Evolutionary conservation across 2,797 vertebrate genomes (phyloP).

Genomic region (Denticeps clupeoides): DNA sequence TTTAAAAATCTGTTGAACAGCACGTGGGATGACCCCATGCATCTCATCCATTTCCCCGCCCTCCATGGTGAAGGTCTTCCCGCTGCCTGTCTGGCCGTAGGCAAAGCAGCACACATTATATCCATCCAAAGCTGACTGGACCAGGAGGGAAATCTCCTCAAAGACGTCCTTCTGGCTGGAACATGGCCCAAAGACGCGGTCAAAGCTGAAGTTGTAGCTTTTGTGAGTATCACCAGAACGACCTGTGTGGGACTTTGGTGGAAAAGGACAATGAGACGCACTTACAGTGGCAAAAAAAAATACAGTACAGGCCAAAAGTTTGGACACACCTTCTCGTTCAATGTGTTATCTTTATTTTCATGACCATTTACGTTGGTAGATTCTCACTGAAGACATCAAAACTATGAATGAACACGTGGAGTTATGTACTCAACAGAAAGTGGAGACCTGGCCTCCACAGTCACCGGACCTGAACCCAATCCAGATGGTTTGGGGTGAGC

Average conservation of each 20-base stretch:
- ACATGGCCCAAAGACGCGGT: constrained; percentile 68
- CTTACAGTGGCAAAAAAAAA: neutral
- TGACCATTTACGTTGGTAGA: too few species aligned
- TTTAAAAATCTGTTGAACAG: constrained; percentile 68
- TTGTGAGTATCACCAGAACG: constrained; percentile 57
- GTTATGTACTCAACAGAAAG: too few species aligned
- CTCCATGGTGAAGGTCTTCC: constrained; percentile 89
- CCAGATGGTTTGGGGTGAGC: too few species aligned
- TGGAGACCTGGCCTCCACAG: too few species aligned
- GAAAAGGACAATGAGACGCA: neutral
- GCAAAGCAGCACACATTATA: constrained; percentile 90
- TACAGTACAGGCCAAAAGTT: too few species aligned
- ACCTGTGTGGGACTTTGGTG: constrained; percentile 63
- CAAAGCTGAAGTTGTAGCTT: constrained; percentile 76
- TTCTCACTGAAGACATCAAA: too few species aligned
- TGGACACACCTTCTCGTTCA: too few species aligned
- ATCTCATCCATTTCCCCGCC: constrained; percentile 49
- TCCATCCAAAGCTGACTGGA: constrained; percentile 80
- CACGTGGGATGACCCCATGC: constrained; percentile 75
- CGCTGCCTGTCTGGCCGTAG: constrained; percentile 83
- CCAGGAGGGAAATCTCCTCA: constrained; percentile 77
- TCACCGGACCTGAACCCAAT: too few species aligned
- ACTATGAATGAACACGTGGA: too few species aligned
- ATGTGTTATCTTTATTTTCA: too few species aligned
- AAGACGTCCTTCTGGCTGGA: constrained; percentile 70